These are phyloP conservation scores for Asteroscopus sphinx DNA, from an alignment of 2,888 invertebrate species.

Conservation along the genomic window DNA sequence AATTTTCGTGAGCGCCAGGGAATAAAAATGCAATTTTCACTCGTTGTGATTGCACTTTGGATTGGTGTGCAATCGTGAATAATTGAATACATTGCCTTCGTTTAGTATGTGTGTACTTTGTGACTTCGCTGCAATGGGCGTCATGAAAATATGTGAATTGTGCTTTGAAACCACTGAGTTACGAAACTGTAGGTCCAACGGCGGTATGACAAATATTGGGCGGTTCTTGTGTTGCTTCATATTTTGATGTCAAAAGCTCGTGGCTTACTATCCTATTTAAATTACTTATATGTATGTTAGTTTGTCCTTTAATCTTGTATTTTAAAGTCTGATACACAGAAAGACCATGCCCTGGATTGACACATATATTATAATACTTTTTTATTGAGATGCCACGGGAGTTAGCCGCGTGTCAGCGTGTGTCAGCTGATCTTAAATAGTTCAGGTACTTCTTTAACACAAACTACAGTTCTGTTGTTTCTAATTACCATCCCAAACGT, in stretches of 20 bases:
- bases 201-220: slow-evolving; percentile 8
- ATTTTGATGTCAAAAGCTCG: not conserved
- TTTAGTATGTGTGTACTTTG: slow-evolving; percentile 58
- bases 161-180: slow-evolving; percentile 8
- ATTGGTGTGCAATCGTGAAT: slow-evolving; percentile 74
- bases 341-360: too few species aligned
- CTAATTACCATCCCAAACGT: too few species aligned
- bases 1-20: slow-evolving; percentile 71
- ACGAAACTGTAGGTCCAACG: slow-evolving; percentile 9
- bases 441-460: too few species aligned
- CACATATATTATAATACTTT: too few species aligned
- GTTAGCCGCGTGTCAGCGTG: too few species aligned
- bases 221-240: slow-evolving; percentile 1
- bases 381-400: too few species aligned
- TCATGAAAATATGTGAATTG: slow-evolving; percentile 25
- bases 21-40: slow-evolving; percentile 82
- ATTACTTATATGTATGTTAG: too few species aligned
- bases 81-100: slow-evolving; percentile 76
- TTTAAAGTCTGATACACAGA: too few species aligned
- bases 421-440: too few species aligned
- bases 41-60: slow-evolving; percentile 74
- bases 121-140: slow-evolving; percentile 28
- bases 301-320: too few species aligned
- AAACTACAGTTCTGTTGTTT: too few species aligned
- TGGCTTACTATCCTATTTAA: not conserved